Evolutionary conservation across 1,140 invertebrate genomes (phyloP), one percentile per base, ranked within the genome.

Genomic region (Hesperophylax magnus): DNA sequence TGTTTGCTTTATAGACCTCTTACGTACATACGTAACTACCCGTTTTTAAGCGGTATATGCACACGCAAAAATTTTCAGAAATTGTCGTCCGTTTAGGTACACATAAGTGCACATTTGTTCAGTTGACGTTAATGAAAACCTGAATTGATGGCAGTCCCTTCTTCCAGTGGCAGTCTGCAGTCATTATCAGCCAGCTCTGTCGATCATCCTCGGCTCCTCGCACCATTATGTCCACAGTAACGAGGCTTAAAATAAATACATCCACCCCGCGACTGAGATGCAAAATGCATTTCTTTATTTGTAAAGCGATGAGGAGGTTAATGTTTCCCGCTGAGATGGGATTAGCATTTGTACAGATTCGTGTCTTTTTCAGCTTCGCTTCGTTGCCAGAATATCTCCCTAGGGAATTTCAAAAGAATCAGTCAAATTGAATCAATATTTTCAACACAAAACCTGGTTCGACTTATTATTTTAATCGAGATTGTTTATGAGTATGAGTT

Each of bases 51-150:
- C 7, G 34, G 34, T 34, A 6, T 0, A 34, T 6, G 34, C 34
- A 34, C 4, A 34, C 34, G 34, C 39, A 47, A 47, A 47, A 47
- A 47, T 4, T 27, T 2, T 47, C 39, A 47, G 9, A 47, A 47
- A 47, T 14, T 47, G 39, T 47, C 9, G 8, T 47, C 39, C 39
- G 39, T 14, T 47, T 47, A 14, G 11, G 61, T 0, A 8, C 24
- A 65, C n/a, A 58, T 11, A 18, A 58, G 17, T 58, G 56, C n/a
- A 22, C 56, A 18, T 47, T 47, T 47, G 39, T 58, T 22, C 56
- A 58, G 24, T 17, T 65, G 61, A 65, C 61, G 24, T 31, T 65
- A 65, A 65, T 31, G 61, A 65, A 65, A 24, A 24, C 24, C 61
- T 65, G 61, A 24, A 47, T 65, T 22, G 61, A 65, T 65, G 24